Conservation (phyloP, 2,797 vertebrate genomes). For the Vireo griseus region DNA sequence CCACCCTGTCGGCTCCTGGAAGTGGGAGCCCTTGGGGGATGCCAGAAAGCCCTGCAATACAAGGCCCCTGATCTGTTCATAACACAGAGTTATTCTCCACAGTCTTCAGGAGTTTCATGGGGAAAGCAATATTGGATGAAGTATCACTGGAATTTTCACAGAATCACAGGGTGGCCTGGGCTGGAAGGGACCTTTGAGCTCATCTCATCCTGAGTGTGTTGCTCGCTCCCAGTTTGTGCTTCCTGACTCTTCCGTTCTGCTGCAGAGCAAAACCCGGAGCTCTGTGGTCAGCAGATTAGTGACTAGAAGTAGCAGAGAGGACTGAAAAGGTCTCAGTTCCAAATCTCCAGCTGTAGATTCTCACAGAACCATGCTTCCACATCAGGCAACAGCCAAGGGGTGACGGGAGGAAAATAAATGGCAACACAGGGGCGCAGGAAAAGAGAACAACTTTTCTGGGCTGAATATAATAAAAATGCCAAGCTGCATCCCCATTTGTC, state of each 20-base stretch:
- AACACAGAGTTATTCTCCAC: background rate
- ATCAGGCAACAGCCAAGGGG: background rate
- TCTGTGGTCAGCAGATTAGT: background rate
- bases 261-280: background rate
- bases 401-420: background rate
- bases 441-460: background rate
- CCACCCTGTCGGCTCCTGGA: background rate
- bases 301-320: background rate
- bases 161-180: background rate
- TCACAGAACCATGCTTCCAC: background rate
- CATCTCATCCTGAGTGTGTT: background rate
- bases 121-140: background rate
- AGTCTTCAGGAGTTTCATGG: background rate
- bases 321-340: background rate
- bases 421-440: background rate
- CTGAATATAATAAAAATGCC: background rate
- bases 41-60: accelerated
- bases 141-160: background rate
- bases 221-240: background rate
- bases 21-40: background rate
- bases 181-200: background rate
- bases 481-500: background rate
- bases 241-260: background rate
- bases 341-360: background rate
- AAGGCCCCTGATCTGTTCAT: accelerated